Percentiles rank a stretch among this genome's conserved stretches.
These are phyloP conservation scores for Whitmania pigra DNA, from an alignment of 1,140 invertebrate species.

Conservation along the genomic window DNA sequence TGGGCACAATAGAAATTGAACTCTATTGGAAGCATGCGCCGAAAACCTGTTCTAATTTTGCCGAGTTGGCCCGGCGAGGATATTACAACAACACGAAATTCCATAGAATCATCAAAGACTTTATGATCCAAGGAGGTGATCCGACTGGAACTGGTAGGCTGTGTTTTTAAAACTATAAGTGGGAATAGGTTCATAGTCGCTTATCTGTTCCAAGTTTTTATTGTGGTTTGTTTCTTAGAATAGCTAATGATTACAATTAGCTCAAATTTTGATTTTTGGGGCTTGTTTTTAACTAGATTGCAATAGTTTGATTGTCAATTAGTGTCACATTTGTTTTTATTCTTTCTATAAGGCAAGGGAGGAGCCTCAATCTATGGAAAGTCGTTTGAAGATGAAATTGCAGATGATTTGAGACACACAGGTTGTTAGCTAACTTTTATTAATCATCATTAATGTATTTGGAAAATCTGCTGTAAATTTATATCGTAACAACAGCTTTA, in stretches of 20 bases:
- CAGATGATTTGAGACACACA: constrained; percentile 82
- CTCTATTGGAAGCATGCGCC: constrained; percentile 96
- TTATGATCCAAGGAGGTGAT: constrained; percentile 84
- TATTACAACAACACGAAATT: constrained; percentile 95
- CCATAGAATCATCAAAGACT: constrained; percentile 86
- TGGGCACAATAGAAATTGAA: constrained; percentile 81
- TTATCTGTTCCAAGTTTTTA: too few species aligned
- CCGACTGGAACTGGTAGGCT: constrained; percentile 66
- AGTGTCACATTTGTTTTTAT: too few species aligned
- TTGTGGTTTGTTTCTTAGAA: too few species aligned
- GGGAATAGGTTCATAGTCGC: too few species aligned
- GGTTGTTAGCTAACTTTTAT: constrained; percentile 43
- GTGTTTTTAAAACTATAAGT: too few species aligned
- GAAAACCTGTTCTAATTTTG: constrained; percentile 88
- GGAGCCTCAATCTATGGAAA: constrained; percentile 91
- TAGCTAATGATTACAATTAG: too few species aligned
- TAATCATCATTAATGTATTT: background rate
- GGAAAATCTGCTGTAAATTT: background rate
- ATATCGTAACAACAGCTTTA: too few species aligned
- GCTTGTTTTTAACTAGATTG: too few species aligned
- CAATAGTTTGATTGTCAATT: too few species aligned
- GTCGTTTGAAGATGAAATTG: constrained; percentile 85
- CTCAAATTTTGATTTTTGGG: too few species aligned
- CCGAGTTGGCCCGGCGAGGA: constrained; percentile 73
- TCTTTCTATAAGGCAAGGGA: constrained; percentile 54